These are phyloP conservation scores for Eubucco bourcierii DNA, from an alignment of 2,113 vertebrate species.

Conservation along the genomic window DNA sequence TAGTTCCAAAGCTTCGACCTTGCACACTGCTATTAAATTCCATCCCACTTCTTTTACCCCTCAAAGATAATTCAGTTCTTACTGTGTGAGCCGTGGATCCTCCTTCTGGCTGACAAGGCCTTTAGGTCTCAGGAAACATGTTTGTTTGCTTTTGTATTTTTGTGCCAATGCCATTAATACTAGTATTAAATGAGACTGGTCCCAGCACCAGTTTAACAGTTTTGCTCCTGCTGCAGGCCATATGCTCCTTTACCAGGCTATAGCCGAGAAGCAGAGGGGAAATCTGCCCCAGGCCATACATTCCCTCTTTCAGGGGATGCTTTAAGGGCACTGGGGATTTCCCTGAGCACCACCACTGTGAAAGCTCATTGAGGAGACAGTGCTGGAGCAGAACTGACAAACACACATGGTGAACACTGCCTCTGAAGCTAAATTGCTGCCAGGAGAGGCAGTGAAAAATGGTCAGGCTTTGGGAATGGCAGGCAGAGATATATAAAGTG, in stretches of 20 bases:
- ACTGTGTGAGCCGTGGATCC: background rate
- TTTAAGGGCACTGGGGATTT: background rate
- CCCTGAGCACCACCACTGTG: background rate
- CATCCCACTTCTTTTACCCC: background rate
- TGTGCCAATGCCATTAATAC: background rate
- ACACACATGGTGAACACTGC: rapidly evolving
- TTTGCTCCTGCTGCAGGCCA: background rate
- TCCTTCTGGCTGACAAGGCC: background rate
- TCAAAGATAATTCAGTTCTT: background rate
- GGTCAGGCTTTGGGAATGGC: rapidly evolving
- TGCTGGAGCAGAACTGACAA: background rate
- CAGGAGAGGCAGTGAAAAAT: background rate
- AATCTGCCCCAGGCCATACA: background rate
- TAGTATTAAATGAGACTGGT: background rate
- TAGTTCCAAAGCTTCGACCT: conserved; percentile 22
- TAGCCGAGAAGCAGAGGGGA: background rate
- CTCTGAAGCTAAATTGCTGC: background rate
- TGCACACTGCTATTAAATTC: background rate
- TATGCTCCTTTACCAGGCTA: background rate
- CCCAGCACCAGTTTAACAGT: background rate
- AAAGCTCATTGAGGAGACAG: background rate
- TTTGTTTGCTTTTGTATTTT: background rate
- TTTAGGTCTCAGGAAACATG: background rate
- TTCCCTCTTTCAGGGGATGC: background rate
- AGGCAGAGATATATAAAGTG: background rate